Base-by-base conservation (phyloP, 2,888 invertebrate species). In the Stegana nigrithorax region DNA sequence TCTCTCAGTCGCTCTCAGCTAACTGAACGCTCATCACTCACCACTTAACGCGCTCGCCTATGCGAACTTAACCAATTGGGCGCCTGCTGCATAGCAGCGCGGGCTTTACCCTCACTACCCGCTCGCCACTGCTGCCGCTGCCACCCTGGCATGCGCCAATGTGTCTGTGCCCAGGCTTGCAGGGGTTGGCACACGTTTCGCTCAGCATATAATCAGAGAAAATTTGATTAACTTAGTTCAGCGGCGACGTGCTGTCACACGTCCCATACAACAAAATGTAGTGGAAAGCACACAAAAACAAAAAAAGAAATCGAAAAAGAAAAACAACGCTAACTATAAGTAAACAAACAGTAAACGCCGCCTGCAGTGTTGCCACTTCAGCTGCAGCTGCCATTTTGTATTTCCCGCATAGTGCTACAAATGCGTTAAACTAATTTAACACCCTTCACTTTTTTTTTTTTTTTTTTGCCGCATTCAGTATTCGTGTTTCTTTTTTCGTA, bases 341-440 rank as follows among this genome's bases (percentile, higher is more conserved):
- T 39, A n/a, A 8, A 39, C 32, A 12, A 14, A 17, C 17, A 5
- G n/a, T 10, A 17, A 29, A 29, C 29, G 10, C 6, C 47, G 12
- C 50, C 50, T 17, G 50, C 50, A 26, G 50, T n/a, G 25, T 26
- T 50, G 8, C 25, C 47, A 50, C 10, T 50, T 50, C 26, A n/a
- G n/a, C n/a, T n/a, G 53, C 53, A 55, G 53, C 53, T 55, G 53
- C 53, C 53, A 55, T 55, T 55, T 55, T 55, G 53, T 8, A 55
- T 19, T 32, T 53, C 47, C 47, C 47, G 47, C 47, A 47, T 47
- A 47, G 47, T 47, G 21, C n/a, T n/a, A n/a, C n/a, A n/a, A n/a
- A n/a, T 32, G 32, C 27, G 12, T 10, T 36, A 17, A 29, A 29
- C 29, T 53, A 53, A 27, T 29, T 53, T 53, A n/a, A 53, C 32